Percentiles rank a stretch among this genome's conserved stretches.
phyloP scores from a whole-genome alignment of 2,888 invertebrate species.

The Caenorhabditis virilis region DNA sequence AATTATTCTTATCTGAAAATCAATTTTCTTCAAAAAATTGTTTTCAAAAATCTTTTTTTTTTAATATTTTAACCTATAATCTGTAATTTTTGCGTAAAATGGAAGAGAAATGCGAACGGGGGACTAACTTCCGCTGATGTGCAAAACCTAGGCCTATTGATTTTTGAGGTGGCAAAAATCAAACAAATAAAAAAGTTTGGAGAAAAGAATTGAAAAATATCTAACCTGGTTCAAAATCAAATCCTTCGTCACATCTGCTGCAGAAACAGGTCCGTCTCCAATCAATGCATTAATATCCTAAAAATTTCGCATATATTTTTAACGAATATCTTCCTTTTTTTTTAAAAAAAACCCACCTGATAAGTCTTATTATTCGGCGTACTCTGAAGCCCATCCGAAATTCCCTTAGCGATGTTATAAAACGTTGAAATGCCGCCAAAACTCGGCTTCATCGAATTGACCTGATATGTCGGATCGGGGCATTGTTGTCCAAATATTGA shows the following conservation, averaged over 20 bases:
- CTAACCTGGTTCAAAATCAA: slow-evolving; percentile 14
- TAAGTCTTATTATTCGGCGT: slow-evolving; percentile 29
- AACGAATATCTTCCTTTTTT: too few relatives aligned
- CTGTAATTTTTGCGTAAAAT: too few relatives aligned
- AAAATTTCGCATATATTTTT: neutral
- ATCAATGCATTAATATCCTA: slow-evolving; percentile 34
- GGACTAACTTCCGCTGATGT: too few relatives aligned
- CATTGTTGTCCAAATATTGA: neutral
- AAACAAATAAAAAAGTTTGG: too few relatives aligned
- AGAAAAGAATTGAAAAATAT: too few relatives aligned
- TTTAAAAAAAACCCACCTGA: slow-evolving; percentile 32
- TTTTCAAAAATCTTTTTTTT: too few relatives aligned
- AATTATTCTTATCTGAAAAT: too few relatives aligned
- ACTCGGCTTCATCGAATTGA: slow-evolving; percentile 21
- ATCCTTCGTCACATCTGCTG: slow-evolving; percentile 27
- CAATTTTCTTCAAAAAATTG: too few relatives aligned
- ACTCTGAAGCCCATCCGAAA: slow-evolving; percentile 45
- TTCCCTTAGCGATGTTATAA: slow-evolving; percentile 44
- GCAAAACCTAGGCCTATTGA: too few relatives aligned
- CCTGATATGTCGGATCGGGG: neutral
- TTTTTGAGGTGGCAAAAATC: too few relatives aligned
- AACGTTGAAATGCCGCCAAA: slow-evolving; percentile 34
- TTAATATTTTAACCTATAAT: too few relatives aligned
- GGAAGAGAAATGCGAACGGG: too few relatives aligned
- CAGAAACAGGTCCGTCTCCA: slow-evolving; percentile 10